phyloP scores from a whole-genome alignment of 2,113 vertebrate species.

The Chionomys nivalis region DNA sequence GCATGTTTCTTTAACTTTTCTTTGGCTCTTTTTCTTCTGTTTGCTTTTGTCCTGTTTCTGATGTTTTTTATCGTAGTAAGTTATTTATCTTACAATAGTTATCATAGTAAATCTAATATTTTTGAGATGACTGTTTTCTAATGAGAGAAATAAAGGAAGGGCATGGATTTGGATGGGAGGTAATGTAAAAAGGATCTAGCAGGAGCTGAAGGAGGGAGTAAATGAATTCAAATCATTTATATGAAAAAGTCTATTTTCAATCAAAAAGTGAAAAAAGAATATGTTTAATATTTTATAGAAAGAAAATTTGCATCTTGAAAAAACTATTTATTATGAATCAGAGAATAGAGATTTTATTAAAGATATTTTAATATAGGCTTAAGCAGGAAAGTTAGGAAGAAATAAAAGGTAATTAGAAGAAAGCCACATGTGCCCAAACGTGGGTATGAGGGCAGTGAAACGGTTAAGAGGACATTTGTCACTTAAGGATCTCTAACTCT shows the following conservation, averaged over 20 bases:
- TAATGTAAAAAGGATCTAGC: no score
- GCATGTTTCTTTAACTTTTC: background rate
- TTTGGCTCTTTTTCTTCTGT: background rate
- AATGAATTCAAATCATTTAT: background rate
- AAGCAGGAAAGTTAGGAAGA: background rate
- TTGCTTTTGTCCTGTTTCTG: background rate
- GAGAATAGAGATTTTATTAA: background rate
- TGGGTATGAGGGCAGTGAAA: background rate
- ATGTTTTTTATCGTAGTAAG: background rate
- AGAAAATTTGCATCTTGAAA: background rate
- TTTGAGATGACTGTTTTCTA: background rate
- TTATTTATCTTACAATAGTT: no score
- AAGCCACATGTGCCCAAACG: background rate
- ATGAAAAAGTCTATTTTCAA: background rate
- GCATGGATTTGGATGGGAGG: background rate
- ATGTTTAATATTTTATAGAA: background rate
- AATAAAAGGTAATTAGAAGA: background rate
- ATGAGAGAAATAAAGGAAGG: background rate
- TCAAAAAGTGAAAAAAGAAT: background rate
- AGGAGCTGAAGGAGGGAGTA: background rate
- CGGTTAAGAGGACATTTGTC: background rate
- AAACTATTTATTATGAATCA: background rate
- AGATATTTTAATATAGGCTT: background rate
- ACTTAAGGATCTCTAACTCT: background rate
- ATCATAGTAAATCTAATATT: background rate